Conservation (phyloP, 1,140 invertebrate genomes). For the Drosophila setifemur region DNA sequence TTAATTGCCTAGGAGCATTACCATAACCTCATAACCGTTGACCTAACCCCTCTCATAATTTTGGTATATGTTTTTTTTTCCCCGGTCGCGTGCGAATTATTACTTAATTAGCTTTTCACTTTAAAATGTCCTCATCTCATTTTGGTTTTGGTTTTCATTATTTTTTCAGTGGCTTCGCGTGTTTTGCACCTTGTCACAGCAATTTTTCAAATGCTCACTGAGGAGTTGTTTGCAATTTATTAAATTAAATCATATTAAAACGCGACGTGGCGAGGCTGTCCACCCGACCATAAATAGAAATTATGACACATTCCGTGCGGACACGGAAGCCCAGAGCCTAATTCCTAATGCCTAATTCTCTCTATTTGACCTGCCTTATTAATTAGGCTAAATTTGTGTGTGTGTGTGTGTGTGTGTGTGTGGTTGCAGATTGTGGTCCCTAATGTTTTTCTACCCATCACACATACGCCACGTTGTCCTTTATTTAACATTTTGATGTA, state of each 20-base stretch:
- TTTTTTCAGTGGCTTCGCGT: conserved; percentile 6
- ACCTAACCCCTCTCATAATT: conserved; percentile 31
- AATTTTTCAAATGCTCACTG: conserved; percentile 69
- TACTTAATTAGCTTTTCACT: conserved; percentile 73
- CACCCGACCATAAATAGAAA: conserved; percentile 71
- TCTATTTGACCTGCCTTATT: conserved; percentile 59
- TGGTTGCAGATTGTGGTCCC: conserved; percentile 61
- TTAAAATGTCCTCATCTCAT: conserved; percentile 51
- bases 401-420: conserved; percentile 62
- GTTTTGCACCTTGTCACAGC: conserved; percentile 15
- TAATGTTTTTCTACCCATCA: conserved; percentile 12
- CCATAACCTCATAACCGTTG: conserved; percentile 23
- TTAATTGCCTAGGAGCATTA: conserved; percentile 42
- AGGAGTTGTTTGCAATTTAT: conserved; percentile 74
- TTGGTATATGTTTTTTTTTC: background rate
- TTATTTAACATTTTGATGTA: conserved; percentile 6
- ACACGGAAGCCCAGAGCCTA: conserved; percentile 62
- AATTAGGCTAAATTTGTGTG: conserved; percentile 63
- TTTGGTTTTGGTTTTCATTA: background rate
- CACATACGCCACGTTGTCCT: conserved; percentile 42
- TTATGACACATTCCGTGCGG: conserved; percentile 76
- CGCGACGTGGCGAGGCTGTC: conserved; percentile 47
- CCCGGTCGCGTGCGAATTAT: conserved; percentile 60
- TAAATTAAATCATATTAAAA: conserved; percentile 77
- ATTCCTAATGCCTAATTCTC: conserved; percentile 42